phyloP scores from a whole-genome alignment of 2,888 invertebrate genomes.

The Octodonta nipae region DNA sequence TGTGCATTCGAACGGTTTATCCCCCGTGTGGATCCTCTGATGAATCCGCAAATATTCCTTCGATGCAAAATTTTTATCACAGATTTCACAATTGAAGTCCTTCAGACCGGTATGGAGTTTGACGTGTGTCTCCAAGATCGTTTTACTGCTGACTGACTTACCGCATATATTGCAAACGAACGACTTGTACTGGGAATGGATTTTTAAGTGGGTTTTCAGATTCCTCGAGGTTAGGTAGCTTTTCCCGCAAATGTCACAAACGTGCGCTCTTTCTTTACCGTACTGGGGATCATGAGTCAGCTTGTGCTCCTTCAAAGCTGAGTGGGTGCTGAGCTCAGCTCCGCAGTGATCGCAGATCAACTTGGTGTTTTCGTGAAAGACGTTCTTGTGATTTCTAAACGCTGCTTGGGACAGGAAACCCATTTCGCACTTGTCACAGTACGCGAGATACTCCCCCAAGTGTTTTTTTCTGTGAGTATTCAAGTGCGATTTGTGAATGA shows the following conservation, averaged over 20 bases:
- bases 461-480: conserved; percentile 47
- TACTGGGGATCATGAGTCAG: conserved; percentile 22
- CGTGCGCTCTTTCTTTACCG: conserved; percentile 21
- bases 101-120: conserved; percentile 33
- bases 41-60: conserved; percentile 40
- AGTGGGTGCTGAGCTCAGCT: conserved; percentile 19
- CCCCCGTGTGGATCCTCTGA: conserved; percentile 42
- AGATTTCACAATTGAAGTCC: conserved; percentile 23
- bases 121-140: conserved; percentile 28
- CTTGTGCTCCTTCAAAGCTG: conserved; percentile 25
- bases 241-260: conserved; percentile 36
- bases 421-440: conserved; percentile 27
- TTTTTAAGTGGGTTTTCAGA: conserved; percentile 25
- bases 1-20: conserved; percentile 43
- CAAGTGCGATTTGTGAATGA: conserved; percentile 46
- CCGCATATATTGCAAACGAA: conserved; percentile 30
- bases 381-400: conserved; percentile 23
- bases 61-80: conserved; percentile 26
- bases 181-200: conserved; percentile 20
- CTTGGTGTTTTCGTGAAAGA: conserved; percentile 22
- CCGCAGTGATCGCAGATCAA: conserved; percentile 26
- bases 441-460: conserved; percentile 31
- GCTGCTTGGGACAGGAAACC: conserved; percentile 25
- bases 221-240: conserved; percentile 31
- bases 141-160: conserved; percentile 29